phyloP scores from a whole-genome alignment of 1,140 invertebrate genomes.

The Drosophila pallidifrons region DNA sequence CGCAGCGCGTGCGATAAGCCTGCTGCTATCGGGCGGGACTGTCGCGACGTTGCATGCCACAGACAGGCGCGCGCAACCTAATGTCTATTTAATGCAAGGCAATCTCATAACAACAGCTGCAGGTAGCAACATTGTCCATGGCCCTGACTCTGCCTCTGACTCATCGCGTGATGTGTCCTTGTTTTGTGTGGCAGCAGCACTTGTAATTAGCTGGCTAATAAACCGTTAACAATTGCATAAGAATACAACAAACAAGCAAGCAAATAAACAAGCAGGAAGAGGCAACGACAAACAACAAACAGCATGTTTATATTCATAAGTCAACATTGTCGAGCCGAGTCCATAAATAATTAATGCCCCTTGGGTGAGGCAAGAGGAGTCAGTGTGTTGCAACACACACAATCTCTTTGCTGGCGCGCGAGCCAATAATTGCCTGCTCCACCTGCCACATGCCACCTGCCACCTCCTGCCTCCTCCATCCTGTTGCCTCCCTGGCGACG shows the following conservation, averaged over 20 bases:
- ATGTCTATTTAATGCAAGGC: slow-evolving; percentile 60
- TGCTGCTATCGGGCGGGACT: not conserved
- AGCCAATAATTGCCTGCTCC: slow-evolving; percentile 9
- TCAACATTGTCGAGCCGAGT: slow-evolving; percentile 32
- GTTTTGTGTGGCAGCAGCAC: slow-evolving; percentile 10
- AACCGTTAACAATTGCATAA: slow-evolving; percentile 48
- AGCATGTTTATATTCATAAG: slow-evolving; percentile 63
- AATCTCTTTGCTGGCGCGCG: not conserved
- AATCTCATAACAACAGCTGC: slow-evolving; percentile 52
- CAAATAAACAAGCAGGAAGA: slow-evolving; percentile 1
- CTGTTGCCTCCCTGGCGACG: slow-evolving; percentile 8
- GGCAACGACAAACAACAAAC: slow-evolving; percentile 29
- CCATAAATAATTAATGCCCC: slow-evolving; percentile 77
- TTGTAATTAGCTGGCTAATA: slow-evolving; percentile 46
- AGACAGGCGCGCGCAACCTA: slow-evolving; percentile 38
- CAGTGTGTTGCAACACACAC: slow-evolving; percentile 10
- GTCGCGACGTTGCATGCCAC: slow-evolving; percentile 32
- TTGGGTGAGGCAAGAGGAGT: slow-evolving; percentile 15
- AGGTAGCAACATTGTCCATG: slow-evolving; percentile 44
- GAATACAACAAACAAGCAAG: slow-evolving; percentile 29
- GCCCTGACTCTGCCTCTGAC: slow-evolving; percentile 26
- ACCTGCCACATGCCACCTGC: not conserved
- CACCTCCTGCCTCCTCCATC: not conserved
- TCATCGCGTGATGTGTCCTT: slow-evolving; percentile 38
- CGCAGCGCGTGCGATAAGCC: slow-evolving; percentile 27